Evolutionary conservation across 2,797 vertebrate genomes (phyloP), one percentile per base, ranked within the genome.

Genomic region (Fratercula arctica): DNA sequence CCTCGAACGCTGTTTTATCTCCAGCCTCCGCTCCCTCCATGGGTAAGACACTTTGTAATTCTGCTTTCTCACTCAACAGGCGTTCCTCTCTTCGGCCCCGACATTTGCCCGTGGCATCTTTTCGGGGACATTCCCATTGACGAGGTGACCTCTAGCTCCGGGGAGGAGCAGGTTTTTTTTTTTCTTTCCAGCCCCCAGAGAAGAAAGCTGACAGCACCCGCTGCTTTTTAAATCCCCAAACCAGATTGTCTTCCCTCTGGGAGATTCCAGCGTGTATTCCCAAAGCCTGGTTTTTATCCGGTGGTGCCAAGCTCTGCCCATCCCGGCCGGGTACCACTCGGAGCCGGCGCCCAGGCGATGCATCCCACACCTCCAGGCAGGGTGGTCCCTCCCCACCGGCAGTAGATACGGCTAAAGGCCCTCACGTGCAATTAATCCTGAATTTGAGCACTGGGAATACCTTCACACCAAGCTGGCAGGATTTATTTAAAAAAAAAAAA

Each of bases 241-340:
- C 11, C 50, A 18, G 64, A 46, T 12, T 61, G 19, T 21, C 90
- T 77, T 76, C 37, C 50, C 69, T 51, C 59, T 2, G 6, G 60
- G 31, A 83, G 16, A 28, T 46, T 87, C 45, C 72, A 72, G 21
- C 3, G 0, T 31, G 8, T 67, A 10, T 43, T 82, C 45, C 85
- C 48, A 78, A 82, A 90, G 29, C 29, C 48, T 46, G 63, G 5
- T 37, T 61, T 88, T 53, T 11, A 70, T 3, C 51, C 28, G 10
- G 21, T 5, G 8, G 10, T 31, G 72, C 28, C 33, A 72, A 53
- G 20, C 61, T 81, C 67, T 87, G 73, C 7, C 35, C 29, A 18
- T 64, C 37, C 33, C 12, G 3, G 29, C 13, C 0, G 0, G 45
- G 56, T 74, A 41, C 64, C 12, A 2, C 45, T 43, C 0, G 0